Base-by-base conservation (phyloP, 2,113 vertebrate species). In the Lipotes vexillifer region DNA sequence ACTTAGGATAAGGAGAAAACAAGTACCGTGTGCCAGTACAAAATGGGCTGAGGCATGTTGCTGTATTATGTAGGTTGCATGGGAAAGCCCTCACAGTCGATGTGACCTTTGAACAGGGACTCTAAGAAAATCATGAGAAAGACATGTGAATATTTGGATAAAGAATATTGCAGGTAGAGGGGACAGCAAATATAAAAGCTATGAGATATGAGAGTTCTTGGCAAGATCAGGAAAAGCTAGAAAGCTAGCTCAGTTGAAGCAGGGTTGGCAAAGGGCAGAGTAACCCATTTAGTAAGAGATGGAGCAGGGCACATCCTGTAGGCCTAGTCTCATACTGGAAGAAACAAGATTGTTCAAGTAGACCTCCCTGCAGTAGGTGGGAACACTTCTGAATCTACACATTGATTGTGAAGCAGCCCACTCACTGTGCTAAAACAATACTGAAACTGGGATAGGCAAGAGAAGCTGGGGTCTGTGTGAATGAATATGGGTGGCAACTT, bases 261-360 rank as follows among this genome's bases (percentile, higher is more conserved):
- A 52, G 23, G 80, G 66, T 33, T 72, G 69, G 59, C 25, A 63
- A 72, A 17, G 14, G 3, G 15, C 1, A 85, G 33, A 8, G 17
- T 27, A 7, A 3, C 33, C 38, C 21, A 5, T 0, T 5, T 1
- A 23, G 33, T 6, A 65, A 15, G 65, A 55, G 18, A 80, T 2
- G 6, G 65, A 31, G 2, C 17, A 25, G 21, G 31, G 38, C 0
- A 2, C 36, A 18, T 31, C 29, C 14, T 41, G 0, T 5, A 66
- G 74, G 11, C 33, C 2, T 3, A 10, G 25, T 44, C 49, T 90
- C 3, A 0, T 21, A 3, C 46, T 75, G 29, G 59, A 69, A 31
- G 46, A 88, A 23, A 85, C 3, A 21, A 27, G 25, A 21, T 38
- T 82, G 1, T 91, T 33, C 12, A 38, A 78, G 52, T 27, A 25